phyloP scores from a whole-genome alignment of 2,797 vertebrate species.

The Lacerta viridis region DNA sequence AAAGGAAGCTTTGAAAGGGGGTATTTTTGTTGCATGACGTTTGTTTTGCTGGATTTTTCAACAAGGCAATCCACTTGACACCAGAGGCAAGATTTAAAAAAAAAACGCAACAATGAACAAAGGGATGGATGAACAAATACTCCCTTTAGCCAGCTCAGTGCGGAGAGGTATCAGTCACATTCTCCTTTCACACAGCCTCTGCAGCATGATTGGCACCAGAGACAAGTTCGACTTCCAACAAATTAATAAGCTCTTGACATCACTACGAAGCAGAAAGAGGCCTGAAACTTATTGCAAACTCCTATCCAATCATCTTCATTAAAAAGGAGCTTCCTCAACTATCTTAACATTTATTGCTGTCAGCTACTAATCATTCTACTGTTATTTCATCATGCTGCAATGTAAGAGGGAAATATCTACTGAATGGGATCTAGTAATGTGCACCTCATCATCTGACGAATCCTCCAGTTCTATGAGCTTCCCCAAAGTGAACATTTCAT shows the following conservation, averaged over 20 bases:
- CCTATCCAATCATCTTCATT: not conserved
- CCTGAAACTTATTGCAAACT: not conserved
- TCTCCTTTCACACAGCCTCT: not conserved
- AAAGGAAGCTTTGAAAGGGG: not conserved
- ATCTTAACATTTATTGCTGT: not conserved
- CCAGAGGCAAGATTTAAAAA: not conserved
- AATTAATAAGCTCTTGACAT: not conserved
- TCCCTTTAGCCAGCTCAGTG: not conserved
- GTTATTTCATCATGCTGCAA: not conserved
- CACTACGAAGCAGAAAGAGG: not conserved
- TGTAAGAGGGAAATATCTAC: fast-evolving
- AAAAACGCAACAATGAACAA: not conserved
- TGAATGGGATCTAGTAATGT: not conserved
- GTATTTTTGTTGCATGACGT: no score
- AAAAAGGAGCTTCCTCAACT: not conserved
- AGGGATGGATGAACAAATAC: not conserved
- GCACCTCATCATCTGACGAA: slow-evolving; percentile 22
- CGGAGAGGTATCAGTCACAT: not conserved
- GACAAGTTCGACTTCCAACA: not conserved
- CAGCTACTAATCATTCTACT: not conserved
- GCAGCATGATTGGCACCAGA: not conserved
- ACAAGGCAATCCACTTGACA: not conserved
- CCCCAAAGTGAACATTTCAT: not conserved
- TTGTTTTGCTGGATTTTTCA: not conserved
- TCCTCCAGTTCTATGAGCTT: slow-evolving; percentile 50